Base-by-base conservation (phyloP, 1,140 invertebrate genomes). In the Pogonomyrmex barbatus region DNA sequence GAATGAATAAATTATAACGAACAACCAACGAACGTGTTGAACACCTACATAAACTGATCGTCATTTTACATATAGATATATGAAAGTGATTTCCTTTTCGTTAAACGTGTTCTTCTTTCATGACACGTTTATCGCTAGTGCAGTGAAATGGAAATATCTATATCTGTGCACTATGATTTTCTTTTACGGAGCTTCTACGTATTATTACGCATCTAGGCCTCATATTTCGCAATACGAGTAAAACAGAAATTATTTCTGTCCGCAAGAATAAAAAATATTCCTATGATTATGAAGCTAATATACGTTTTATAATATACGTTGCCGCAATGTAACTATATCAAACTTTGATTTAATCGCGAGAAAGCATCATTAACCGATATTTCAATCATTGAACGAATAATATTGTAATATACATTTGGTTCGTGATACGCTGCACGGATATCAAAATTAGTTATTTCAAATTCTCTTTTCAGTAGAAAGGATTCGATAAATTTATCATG, bases 41-140 rank as follows among this genome's bases (percentile, higher is more conserved):
- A 75, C 71, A 58, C 56, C 87, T 39, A 58, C 58, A 47, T 14
- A n/a, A 56, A 62, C 24, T 65, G 30, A 33, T 54, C 33, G 33
- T 58, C 36, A 77, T 76, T 36, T 70, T 63, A 12, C 24, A 60
- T 30, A 10, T 58, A 42, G 4, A 39, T 8, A n/a, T 54, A 52
- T 52, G 78, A 75, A 79, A 89, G 63, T 68, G 52, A 87, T 85
- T 87, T 87, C 62, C 76, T 89, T 90, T 90, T 56, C 50, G 1
- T 5, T 9, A 70, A 47, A 39, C 30, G 10, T 42, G 50, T 45
- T 30, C 71, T 87, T 89, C 79, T 81, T 70, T 70, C 77, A 47
- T 58, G 17, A 14, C n/a, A 50, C 17, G 4, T 52, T 14, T 52
- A 52, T 42, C 9, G 8, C 5, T 24, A 8, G 6, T 5, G 47